phyloP scores from a whole-genome alignment of 2,113 vertebrate genomes.

The Kryptolebias marmoratus region DNA sequence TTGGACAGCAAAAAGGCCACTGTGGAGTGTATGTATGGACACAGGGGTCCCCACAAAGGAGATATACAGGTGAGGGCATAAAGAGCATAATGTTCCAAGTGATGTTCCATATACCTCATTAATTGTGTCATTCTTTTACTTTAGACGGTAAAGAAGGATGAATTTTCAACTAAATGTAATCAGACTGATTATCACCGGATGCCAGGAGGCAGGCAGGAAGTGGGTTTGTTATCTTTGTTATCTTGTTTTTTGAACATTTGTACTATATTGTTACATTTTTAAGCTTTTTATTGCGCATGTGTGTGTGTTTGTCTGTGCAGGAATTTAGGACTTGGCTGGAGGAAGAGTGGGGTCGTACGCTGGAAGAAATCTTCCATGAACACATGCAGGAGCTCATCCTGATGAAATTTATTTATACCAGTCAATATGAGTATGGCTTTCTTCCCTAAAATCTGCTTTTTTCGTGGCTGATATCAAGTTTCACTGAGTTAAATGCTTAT shows the following conservation, averaged over 20 bases:
- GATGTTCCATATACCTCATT: constrained; percentile 4
- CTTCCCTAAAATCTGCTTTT: neutral
- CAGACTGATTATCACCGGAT: constrained; percentile 98
- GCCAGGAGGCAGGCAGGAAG: constrained; percentile 97
- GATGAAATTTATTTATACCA: constrained; percentile 99
- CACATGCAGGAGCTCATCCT: constrained; percentile 99
- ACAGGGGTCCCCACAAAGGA: constrained; percentile 94
- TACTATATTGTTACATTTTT: neutral
- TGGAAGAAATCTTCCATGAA: constrained; percentile 98
- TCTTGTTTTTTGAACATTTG: neutral
- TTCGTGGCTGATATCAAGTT: neutral
- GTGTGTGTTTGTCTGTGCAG: constrained; percentile 69
- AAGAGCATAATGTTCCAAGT: too few species aligned
- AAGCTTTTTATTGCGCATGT: neutral
- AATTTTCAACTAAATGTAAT: constrained; percentile 98
- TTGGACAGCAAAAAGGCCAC: constrained; percentile 90
- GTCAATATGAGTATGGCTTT: constrained; percentile 94
- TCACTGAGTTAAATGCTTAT: neutral
- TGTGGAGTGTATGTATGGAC: constrained; percentile 98
- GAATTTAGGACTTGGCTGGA: constrained; percentile 97
- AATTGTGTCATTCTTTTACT: constrained; percentile 28
- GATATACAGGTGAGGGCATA: constrained; percentile 88
- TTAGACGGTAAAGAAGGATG: constrained; percentile 94
- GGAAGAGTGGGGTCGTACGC: constrained; percentile 96
- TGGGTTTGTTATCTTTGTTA: constrained; percentile 47